Conservation (phyloP, 1,140 invertebrate genomes). For the Drosophila punjabiensis region DNA sequence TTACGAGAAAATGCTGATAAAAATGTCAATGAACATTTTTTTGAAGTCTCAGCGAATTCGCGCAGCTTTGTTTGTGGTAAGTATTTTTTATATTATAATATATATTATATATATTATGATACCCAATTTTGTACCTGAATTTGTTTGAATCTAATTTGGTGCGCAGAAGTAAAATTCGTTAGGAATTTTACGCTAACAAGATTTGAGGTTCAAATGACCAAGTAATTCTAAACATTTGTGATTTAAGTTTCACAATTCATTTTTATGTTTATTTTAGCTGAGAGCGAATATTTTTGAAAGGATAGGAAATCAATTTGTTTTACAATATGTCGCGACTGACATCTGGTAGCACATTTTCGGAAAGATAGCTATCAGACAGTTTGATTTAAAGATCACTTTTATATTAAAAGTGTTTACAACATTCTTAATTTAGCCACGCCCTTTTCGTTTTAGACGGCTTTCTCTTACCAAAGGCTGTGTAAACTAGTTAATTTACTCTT, state of each 20-base stretch:
- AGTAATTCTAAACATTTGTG: background rate
- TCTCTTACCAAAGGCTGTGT: background rate
- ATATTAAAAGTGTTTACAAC: too few species aligned
- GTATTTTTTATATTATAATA: slow-evolving; percentile 26
- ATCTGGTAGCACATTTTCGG: too few species aligned
- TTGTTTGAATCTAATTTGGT: background rate
- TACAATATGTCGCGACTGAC: too few species aligned
- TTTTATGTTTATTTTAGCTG: background rate
- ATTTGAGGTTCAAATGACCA: background rate
- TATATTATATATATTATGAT: background rate
- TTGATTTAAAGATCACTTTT: too few species aligned
- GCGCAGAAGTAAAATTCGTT: background rate
- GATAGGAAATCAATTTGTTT: too few species aligned
- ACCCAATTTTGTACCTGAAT: background rate
- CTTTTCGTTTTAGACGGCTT: too few species aligned
- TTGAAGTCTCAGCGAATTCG: slow-evolving; percentile 64
- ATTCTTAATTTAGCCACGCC: too few species aligned
- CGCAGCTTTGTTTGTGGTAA: slow-evolving; percentile 75
- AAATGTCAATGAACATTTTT: slow-evolving; percentile 70
- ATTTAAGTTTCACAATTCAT: background rate
- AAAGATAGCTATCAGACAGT: too few species aligned
- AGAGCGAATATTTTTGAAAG: background rate
- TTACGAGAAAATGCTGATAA: slow-evolving; percentile 80
- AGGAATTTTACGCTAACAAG: background rate
- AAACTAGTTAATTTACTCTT: background rate